A percentile compares a stretch with the other conserved stretches of the same genome.
phyloP scores from a whole-genome alignment of 2,113 vertebrate genomes.

The Tricholaema leucomelas region DNA sequence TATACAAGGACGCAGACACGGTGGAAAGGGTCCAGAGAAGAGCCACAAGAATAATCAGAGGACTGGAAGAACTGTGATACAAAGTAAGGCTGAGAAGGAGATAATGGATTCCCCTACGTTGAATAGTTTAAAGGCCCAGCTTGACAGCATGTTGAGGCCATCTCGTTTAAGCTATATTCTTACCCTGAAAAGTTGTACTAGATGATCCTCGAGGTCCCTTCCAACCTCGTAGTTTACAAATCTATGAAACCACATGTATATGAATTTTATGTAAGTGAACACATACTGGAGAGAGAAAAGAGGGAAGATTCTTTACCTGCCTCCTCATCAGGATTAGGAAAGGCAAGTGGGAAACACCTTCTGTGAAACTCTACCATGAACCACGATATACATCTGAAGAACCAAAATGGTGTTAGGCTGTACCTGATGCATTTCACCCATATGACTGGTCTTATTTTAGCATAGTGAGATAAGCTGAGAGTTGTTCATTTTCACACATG shows the following conservation, averaged over 20 bases:
- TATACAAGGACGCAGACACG: no score
- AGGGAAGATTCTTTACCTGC: background rate
- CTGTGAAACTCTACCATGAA: background rate
- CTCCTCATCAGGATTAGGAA: background rate
- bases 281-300: rapidly evolving
- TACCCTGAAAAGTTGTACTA: no score
- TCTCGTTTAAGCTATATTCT: no score
- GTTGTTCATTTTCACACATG: background rate
- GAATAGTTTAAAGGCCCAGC: no score
- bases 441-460: slow-evolving; percentile 12
- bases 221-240: no score
- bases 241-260: background rate
- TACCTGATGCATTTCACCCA: slow-evolving; percentile 12
- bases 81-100: no score
- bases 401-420: rapidly evolving
- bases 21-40: no score
- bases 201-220: no score
- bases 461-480: background rate
- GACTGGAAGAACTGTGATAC: no score
- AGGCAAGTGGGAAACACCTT: background rate
- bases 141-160: no score
- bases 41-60: no score
- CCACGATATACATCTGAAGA: rapidly evolving
- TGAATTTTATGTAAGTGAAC: rapidly evolving
- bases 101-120: no score